phyloP scores from a whole-genome alignment of 1,140 invertebrate genomes.

The Steinernema khuongi region DNA sequence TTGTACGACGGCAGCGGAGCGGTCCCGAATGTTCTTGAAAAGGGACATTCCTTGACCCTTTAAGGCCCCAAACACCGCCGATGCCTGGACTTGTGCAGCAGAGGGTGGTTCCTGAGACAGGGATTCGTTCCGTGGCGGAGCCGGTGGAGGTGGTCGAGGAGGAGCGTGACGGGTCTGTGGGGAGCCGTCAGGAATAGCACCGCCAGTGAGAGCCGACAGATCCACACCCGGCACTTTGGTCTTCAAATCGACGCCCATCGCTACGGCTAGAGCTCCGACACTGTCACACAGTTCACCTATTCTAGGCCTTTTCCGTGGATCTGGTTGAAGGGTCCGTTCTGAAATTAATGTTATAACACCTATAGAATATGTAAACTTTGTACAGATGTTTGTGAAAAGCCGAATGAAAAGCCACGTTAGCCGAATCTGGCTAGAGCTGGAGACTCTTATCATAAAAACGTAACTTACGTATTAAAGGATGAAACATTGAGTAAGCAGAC shows the following conservation, averaged over 20 bases:
- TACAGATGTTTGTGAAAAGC: no score
- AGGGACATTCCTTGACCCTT: slow-evolving; percentile 60
- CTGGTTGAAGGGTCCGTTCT: slow-evolving; percentile 74
- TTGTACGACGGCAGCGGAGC: slow-evolving; percentile 89
- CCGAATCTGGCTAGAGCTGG: no score
- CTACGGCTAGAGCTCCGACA: slow-evolving; percentile 73
- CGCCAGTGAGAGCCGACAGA: neutral
- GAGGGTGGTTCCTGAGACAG: neutral
- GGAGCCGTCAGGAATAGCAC: neutral
- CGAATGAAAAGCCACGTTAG: no score
- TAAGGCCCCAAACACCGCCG: slow-evolving; percentile 25
- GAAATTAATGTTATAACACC: no score
- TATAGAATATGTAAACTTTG: no score
- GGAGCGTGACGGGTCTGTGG: slow-evolving; percentile 19
- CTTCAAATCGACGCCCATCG: slow-evolving; percentile 29
- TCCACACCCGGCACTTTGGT: slow-evolving; percentile 19
- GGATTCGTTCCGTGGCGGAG: slow-evolving; percentile 19
- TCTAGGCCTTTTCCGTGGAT: slow-evolving; percentile 72
- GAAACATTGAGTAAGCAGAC: slow-evolving; percentile 72
- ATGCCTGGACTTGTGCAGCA: slow-evolving; percentile 2
- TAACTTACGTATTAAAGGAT: slow-evolving; percentile 81
- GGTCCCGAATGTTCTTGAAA: slow-evolving; percentile 88
- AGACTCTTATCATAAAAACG: no score
- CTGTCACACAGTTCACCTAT: slow-evolving; percentile 75
- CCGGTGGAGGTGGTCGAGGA: slow-evolving; percentile 28